Base-by-base conservation (phyloP, 2,888 invertebrate species). In the Petrolisthes cinctipes region DNA sequence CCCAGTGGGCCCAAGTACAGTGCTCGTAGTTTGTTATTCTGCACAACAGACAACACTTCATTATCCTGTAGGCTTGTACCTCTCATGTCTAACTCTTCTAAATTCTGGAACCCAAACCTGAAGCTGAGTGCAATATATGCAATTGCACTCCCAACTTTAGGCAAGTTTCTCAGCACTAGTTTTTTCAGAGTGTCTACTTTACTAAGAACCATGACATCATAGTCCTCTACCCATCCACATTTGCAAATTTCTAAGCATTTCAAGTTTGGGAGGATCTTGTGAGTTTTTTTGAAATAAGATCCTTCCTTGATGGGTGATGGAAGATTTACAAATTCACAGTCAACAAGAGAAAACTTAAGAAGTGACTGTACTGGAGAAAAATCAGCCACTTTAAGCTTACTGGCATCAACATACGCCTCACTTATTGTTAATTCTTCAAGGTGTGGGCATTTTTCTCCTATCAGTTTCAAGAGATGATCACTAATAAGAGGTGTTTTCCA, bases 1-100 rank as follows among this genome's bases (percentile, higher is more conserved):
- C 90, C 90, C 83, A 90, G 84, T 20, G 90, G 90, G 17, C 90
- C 90, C 6, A 90, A 68, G 37, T 85, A 90, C n/a, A 90, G 76
- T 4, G 84, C 83, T 73, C 83, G 75, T 20, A 90, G 78, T 51
- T 89, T 89, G 14, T 88, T 89, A 76, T 83, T 89, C 61, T 87
- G 89, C 57, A 90, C 78, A 66, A 90, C 81, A 6, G 90, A 90
- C 56, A 84, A 56, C 11, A 90, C 88, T 20, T 90, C 90, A 68
- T 86, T 86, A 71, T 90, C 83, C 57, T 83, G 83, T 56, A 90
- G 82, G 37, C 90, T 90, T n/a, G 90, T 90, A 11, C 90, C 90
- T 84, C 90, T 82, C 76, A 90, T 53, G 54, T 90, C 90, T 37
- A 90, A 76, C 56, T 88, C 82, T 53, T 90, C 89, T 14, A 90